phyloP scores from a whole-genome alignment of 2,113 vertebrate genomes.

The Oreocharis arfaki region DNA sequence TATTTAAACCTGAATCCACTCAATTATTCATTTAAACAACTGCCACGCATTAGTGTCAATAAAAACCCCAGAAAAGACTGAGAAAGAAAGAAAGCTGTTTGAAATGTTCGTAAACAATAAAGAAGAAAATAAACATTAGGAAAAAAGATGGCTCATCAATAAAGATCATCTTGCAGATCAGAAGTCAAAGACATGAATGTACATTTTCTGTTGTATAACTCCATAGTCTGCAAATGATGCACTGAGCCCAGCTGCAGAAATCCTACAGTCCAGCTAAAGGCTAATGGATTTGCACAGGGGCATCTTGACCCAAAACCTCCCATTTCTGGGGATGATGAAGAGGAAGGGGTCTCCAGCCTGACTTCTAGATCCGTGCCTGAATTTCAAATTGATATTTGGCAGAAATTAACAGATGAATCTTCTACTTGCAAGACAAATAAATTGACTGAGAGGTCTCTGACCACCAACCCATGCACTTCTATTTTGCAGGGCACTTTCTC shows the following conservation, averaged over 20 bases:
- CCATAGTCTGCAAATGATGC: background rate
- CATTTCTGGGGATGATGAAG: background rate
- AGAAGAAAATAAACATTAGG: background rate
- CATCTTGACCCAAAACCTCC: background rate
- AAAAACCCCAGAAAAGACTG: background rate
- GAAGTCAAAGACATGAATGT: background rate
- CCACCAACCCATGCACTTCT: background rate
- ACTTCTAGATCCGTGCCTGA: background rate
- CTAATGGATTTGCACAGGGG: background rate
- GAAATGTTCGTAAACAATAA: background rate
- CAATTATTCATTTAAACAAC: constrained; percentile 33
- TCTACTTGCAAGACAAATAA: background rate
- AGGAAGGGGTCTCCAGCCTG: background rate
- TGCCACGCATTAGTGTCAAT: background rate
- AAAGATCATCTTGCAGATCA: background rate
- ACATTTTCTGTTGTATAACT: background rate
- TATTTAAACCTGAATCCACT: background rate
- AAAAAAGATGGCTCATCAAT: background rate
- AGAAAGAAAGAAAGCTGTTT: background rate
- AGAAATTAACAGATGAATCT: background rate
- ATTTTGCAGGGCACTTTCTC: background rate
- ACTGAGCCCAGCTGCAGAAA: background rate
- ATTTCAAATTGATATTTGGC: background rate
- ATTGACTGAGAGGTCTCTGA: background rate
- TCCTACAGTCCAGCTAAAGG: background rate